A percentile compares a stretch with the other conserved stretches of the same genome.
These are phyloP conservation scores for Coranthus polyacanthus DNA, from an alignment of 2,797 vertebrate genomes.

Conservation along the genomic window DNA sequence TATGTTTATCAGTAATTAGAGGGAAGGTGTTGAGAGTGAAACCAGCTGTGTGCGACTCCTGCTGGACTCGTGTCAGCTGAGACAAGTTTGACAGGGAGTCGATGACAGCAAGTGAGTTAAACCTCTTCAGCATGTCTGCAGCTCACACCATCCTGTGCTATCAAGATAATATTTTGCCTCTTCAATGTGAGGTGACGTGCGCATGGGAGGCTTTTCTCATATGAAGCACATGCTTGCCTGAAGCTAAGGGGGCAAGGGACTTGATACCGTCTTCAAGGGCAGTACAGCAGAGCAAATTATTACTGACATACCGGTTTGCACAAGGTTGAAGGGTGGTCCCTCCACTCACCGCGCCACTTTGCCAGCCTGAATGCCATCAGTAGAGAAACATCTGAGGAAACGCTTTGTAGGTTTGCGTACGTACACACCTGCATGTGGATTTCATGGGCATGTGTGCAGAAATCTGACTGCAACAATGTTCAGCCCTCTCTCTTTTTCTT, in stretches of 20 bases:
- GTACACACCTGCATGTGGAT: conserved; percentile 57
- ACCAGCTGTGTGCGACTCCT: conserved; percentile 64
- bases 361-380: conserved; percentile 54
- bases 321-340: conserved; percentile 63
- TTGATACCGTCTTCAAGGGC: conserved; percentile 55
- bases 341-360: conserved; percentile 38
- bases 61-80: conserved; percentile 45
- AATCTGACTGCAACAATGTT: conserved; percentile 66
- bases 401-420: conserved; percentile 63
- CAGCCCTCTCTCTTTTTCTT: conserved; percentile 70
- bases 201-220: conserved; percentile 44
- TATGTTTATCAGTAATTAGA: conserved; percentile 74
- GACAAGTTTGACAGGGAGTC: conserved; percentile 35
- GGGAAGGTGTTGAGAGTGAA: conserved; percentile 66
- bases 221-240: conserved; percentile 48
- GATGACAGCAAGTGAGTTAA: conserved; percentile 49
- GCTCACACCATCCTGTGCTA: conserved; percentile 28
- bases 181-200: conserved; percentile 22
- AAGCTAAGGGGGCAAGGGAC: conserved; percentile 17
- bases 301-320: conserved; percentile 44
- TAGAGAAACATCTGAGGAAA: conserved; percentile 47
- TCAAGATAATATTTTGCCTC: conserved; percentile 27
- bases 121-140: conserved; percentile 54
- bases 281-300: conserved; percentile 40
- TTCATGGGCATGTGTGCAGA: conserved; percentile 67